Percentiles rank a stretch among this genome's conserved stretches.
Evolutionary conservation across 1,140 invertebrate genomes (phyloP).

Genomic region (Drosophila gunungcola): DNA sequence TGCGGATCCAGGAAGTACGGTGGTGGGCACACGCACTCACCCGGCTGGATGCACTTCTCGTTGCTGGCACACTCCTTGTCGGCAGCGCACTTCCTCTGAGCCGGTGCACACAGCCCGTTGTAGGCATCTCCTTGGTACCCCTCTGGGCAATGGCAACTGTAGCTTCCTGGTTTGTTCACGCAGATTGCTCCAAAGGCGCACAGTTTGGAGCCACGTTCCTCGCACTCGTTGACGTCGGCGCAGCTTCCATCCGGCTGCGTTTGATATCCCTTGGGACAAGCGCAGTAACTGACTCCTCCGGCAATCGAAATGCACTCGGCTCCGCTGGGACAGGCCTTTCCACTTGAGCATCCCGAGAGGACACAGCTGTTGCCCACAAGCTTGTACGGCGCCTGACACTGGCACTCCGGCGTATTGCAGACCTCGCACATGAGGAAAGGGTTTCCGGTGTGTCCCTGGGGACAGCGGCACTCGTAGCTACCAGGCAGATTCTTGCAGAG

Average conservation of each 20-base stretch:
- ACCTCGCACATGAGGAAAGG: conserved; percentile 94
- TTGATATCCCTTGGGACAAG: conserved; percentile 92
- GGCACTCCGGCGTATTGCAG: conserved; percentile 92
- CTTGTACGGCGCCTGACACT: conserved; percentile 94
- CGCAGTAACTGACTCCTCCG: conserved; percentile 95
- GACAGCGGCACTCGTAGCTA: conserved; percentile 97
- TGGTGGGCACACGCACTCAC: conserved; percentile 94
- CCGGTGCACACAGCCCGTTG: conserved; percentile 90
- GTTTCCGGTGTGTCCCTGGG: conserved; percentile 94
- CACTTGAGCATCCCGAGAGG: conserved; percentile 92
- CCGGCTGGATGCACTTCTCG: conserved; percentile 95
- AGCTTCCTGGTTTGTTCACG: conserved; percentile 91
- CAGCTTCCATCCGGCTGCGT: conserved; percentile 91
- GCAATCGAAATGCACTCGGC: conserved; percentile 95
- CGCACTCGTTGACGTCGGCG: conserved; percentile 93
- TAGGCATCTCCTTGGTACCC: conserved; percentile 89
- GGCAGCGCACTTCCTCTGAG: conserved; percentile 91
- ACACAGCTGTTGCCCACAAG: conserved; percentile 92
- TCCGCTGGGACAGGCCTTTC: conserved; percentile 91
- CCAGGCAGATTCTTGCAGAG: conserved; percentile 96
- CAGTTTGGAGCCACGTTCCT: conserved; percentile 88
- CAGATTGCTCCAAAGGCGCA: conserved; percentile 95
- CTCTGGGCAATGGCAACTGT: conserved; percentile 92
- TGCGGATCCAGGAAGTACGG: conserved; percentile 93
- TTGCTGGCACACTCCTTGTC: conserved; percentile 93